Base-by-base conservation (phyloP, 2,888 invertebrate species). In the Aspidiotus rigidus region DNA sequence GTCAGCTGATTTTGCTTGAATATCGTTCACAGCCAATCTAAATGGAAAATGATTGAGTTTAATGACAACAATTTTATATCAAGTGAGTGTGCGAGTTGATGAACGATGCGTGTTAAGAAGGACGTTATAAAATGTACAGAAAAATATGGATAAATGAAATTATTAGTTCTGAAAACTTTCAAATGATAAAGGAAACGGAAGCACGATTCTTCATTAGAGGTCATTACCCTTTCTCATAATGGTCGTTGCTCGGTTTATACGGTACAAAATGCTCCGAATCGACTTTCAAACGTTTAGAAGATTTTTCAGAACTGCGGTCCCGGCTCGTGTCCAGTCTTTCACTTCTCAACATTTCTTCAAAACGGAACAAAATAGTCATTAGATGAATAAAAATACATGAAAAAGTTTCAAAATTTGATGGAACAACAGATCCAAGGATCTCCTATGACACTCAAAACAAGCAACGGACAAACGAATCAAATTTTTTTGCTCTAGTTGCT, bases 211-310 rank as follows among this genome's bases (percentile, higher is more conserved):
- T 3, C 28, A 28, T 28, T 28, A 3, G 28, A 28, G 28, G 28
- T 28, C 28, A 15, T 79, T 78, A 89, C 88, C 89, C 90, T 72
- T 84, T 82, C 79, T 93, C 93, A 0, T 91, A 90, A 74, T 91
- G 88, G 76, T 86, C 87, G 78, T 96, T 93, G 54, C 85, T 83
- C 0, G 95, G 89, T 71, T 83, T 81, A 77, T 96, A 94, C 3
- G 90, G 88, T 73, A 97, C 86, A 77, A 88, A 97, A 79, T 92
- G 86, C 74, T 94, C 91, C 71, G 87, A 86, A 71, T 92, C 89
- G 70, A 76, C 75, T 55, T 72, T 74, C 72, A 71, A 66, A 71
- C 66, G 69, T 41, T 70, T 70, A 55, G 72, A 70, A 62, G 56
- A 40, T 60, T 60, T 71, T 41, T 53, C 59, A 69, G 53, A 39